Base-by-base conservation (phyloP, 2,113 vertebrate genomes). In the Chionodraco myersi region DNA sequence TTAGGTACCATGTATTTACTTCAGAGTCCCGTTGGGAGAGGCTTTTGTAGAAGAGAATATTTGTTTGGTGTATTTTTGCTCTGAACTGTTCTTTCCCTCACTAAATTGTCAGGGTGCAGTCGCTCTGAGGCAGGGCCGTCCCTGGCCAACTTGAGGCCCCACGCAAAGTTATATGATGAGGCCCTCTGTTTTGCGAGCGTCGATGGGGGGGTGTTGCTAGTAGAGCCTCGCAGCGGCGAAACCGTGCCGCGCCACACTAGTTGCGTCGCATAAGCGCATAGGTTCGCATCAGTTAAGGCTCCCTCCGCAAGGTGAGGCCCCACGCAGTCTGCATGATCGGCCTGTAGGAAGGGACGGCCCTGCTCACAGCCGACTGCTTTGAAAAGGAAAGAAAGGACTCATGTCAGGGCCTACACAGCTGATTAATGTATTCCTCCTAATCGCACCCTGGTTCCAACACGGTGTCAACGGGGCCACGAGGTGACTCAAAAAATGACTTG, bases 381-480 rank as follows among this genome's bases (percentile, higher is more conserved):
- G 49, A 68, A 75, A 76, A 66, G 56, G 3, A 65, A 72, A 57
- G 10, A 59, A 75, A 69, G 52, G 14, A 81, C 47, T 77, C 72
- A 83, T 72, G 66, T 51, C 54, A 57, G 41, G 47, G 62, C 23
- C 72, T 30, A 4, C 75, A 57, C 56, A 16, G 30, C 36, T n/a
- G 53, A 83, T 81, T 77, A 59, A 85, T 78, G 48, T 15, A 72
- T 78, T 80, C 44, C 44, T 75, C 26, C 53, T 58, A 65, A 71
- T 84, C 36, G 10, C 59, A 65, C 36, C 26, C 18, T 70, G 34
- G 15, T 67, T 72, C 5, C 34, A 64, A 69, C 58, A 57, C 16
- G 12, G 21, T 30, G 72, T 58, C 52, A 61, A 8, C 36, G 30
- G 54, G 62, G 21, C 48, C 59, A 81, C 23, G 60, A 60, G 48